Evolutionary conservation across 2,888 invertebrate genomes (phyloP).

Genomic region (Thelaira solivaga): DNA sequence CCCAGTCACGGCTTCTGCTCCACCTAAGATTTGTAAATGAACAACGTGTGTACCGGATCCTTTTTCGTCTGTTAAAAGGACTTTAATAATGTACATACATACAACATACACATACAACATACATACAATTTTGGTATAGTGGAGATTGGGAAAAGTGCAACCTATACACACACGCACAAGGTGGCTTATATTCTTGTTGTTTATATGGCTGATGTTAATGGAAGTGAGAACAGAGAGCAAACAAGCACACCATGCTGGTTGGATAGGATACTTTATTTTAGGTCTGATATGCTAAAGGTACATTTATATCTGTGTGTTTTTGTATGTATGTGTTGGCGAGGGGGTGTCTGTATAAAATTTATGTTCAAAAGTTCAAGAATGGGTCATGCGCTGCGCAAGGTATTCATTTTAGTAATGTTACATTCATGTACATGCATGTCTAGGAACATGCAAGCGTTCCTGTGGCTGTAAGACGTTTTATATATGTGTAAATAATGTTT

Average conservation of each 20-base stretch:
- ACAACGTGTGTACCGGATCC: not conserved
- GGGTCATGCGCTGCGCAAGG: conserved; percentile 72
- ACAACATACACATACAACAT: too few relatives aligned
- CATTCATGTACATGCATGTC: not conserved
- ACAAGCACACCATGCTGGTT: conserved; percentile 9
- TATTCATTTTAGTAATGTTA: conserved; percentile 21
- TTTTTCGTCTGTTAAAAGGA: conserved; percentile 60
- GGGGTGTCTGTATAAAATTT: conserved; percentile 59
- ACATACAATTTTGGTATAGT: too few relatives aligned
- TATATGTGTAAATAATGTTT: not conserved
- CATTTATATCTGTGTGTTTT: conserved; percentile 31
- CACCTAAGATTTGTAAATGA: conserved; percentile 69
- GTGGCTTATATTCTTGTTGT: not conserved
- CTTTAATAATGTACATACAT: conserved; percentile 23
- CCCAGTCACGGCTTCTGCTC: conserved; percentile 75
- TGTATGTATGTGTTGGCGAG: conserved; percentile 64
- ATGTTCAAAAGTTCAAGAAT: conserved; percentile 70
- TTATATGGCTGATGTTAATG: conserved; percentile 34
- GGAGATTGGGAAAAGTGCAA: not conserved
- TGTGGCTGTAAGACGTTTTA: not conserved
- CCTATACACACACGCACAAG: too few relatives aligned
- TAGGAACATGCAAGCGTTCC: not conserved
- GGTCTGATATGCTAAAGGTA: not conserved
- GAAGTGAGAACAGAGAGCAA: not conserved
- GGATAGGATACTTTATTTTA: conserved; percentile 36